Conservation (phyloP, 2,888 invertebrate species). For the Gandaritis pyraliata region DNA sequence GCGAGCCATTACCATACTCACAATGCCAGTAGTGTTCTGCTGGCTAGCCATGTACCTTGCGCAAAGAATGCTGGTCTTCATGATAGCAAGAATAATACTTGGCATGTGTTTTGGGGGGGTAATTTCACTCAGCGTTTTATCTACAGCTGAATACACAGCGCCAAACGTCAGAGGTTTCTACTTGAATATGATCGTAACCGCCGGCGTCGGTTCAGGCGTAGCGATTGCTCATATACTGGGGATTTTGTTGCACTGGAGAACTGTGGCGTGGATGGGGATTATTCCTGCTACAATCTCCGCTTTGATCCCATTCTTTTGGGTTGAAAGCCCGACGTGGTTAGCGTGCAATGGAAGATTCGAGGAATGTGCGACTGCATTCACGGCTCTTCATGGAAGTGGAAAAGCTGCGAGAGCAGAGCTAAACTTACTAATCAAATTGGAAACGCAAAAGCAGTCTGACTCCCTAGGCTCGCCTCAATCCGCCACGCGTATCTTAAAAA, state of each 20-base stretch:
- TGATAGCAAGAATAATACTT: constrained; percentile 42
- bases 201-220: constrained; percentile 38
- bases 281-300: constrained; percentile 38
- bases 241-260: constrained; percentile 45
- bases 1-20: constrained; percentile 36
- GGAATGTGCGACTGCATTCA: constrained; percentile 42
- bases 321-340: constrained; percentile 48
- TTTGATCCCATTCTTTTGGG: constrained; percentile 43
- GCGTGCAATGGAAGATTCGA: constrained; percentile 46
- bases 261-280: constrained; percentile 40
- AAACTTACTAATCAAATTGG: constrained; percentile 37
- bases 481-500: constrained; percentile 28
- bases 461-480: constrained; percentile 10
- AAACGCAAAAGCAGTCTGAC: constrained; percentile 23
- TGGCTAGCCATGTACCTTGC: constrained; percentile 45
- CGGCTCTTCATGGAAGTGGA: constrained; percentile 32
- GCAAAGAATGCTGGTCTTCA: constrained; percentile 32
- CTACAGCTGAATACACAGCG: constrained; percentile 44
- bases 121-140: constrained; percentile 34
- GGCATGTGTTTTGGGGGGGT: constrained; percentile 46
- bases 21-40: constrained; percentile 34
- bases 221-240: constrained; percentile 35
- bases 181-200: constrained; percentile 36
- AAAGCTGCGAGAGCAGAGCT: constrained; percentile 31
- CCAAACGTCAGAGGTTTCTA: constrained; percentile 42